Conservation (phyloP, 2,113 vertebrate species). For the Burhinus bistriatus region DNA sequence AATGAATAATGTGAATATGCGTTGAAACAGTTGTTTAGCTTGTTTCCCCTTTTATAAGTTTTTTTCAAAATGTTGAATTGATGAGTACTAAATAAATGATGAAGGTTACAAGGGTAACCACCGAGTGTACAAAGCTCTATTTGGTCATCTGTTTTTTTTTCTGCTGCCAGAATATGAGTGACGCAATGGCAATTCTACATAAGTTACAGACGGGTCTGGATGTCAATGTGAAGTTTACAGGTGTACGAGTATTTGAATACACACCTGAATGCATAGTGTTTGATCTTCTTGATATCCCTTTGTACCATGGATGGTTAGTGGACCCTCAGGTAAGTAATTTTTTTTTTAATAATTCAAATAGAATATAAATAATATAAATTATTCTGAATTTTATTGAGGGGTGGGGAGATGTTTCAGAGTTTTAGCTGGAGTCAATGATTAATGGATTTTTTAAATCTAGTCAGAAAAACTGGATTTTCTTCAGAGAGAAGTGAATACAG, state of each 20-base stretch:
- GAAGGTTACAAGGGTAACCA: neutral
- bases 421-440: neutral
- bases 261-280: constrained; percentile 99
- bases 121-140: neutral
- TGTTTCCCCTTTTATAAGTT: neutral
- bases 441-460: neutral
- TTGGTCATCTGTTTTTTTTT: neutral
- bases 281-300: constrained; percentile 96
- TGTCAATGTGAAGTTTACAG: constrained; percentile 97
- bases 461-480: neutral
- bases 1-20: neutral
- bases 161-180: constrained; percentile 92
- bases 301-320: constrained; percentile 98
- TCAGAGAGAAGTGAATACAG: neutral
- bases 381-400: neutral
- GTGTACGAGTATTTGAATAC: constrained; percentile 95
- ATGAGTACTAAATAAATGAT: neutral
- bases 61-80: neutral
- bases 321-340: constrained; percentile 90
- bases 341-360: neutral
- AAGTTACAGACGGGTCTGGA: constrained; percentile 98
- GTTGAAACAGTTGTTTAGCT: neutral
- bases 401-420: neutral
- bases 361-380: neutral
- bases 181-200: constrained; percentile 96